Evolutionary conservation across 1,140 invertebrate genomes (phyloP), one percentile per base, ranked within the genome.

Genomic region (Rhopalosiphum padi): DNA sequence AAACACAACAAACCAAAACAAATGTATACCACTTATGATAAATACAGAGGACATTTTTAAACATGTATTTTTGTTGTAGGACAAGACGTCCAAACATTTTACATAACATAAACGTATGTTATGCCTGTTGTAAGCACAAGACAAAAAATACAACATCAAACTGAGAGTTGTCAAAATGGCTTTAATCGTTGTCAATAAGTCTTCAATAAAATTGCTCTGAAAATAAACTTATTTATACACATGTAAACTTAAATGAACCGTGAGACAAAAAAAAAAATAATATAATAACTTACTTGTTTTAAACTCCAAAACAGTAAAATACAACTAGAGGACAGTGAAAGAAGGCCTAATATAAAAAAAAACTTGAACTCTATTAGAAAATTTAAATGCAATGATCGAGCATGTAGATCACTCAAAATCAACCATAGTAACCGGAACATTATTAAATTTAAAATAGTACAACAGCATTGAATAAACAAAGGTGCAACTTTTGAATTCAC

Each of bases 161-260:
- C 91, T 93, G 68, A 93, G 35, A 93, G 91, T 68, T 53, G 82
- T 93, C 37, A 93, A 93, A 86, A 85, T 55, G n/a, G 91, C 51
- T 93, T 93, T 93, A 51, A 93, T 93, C 2, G 82, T 93, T 93
- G 77, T 93, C 23, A 93, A 93, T 85, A 85, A 93, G 35, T 93
- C 91, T 93, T 93, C 91, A 53, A 93, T 55, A 51, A 93, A 86
- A 93, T 93, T 41, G 48, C 91, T 93, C 91, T 93, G 91, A 93
- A 93, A 93, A 93, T 93, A 93, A 93, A 93, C 91, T 93, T 86
- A 90, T 90, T 90, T 90, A 60, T 68, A 90, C 23, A 89, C n/a
- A 89, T 89, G 30, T 89, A 89, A 51, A 87, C 8, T 25, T 90
- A 68, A 60, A 90, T 90, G 41, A 43, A 68, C 53, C 25, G 15